Evolutionary conservation across 2,888 invertebrate species (phyloP).

Genomic region (Trilocha varians): DNA sequence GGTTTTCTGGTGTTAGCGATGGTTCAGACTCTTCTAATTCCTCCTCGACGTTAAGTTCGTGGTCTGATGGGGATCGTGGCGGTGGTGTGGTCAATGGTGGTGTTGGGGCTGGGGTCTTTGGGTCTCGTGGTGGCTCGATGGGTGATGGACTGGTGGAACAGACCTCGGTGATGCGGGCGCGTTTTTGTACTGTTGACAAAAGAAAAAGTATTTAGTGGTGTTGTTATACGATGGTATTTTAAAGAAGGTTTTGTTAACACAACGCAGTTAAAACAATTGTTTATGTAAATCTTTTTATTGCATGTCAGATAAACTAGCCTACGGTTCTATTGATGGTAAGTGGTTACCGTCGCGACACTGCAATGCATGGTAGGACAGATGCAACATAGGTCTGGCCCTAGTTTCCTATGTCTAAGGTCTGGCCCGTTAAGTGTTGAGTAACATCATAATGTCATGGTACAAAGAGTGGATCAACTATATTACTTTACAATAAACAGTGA

Average conservation of each 20-base stretch:
- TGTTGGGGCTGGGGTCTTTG: constrained; percentile 46
- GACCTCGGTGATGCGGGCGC: constrained; percentile 63
- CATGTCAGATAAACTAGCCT: too few relatives aligned
- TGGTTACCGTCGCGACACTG: too few relatives aligned
- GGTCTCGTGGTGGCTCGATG: constrained; percentile 38
- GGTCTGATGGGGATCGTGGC: constrained; percentile 63
- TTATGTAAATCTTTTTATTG: too few relatives aligned
- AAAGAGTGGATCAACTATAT: too few relatives aligned
- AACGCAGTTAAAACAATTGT: too few relatives aligned
- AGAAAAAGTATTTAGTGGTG: constrained; percentile 11
- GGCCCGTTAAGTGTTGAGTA: too few relatives aligned
- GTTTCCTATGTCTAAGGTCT: too few relatives aligned
- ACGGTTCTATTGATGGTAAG: too few relatives aligned
- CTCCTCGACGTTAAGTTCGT: constrained; percentile 72
- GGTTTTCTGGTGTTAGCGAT: constrained; percentile 83
- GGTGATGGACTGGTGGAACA: constrained; percentile 62
- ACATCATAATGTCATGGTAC: too few relatives aligned
- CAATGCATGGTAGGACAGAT: too few relatives aligned
- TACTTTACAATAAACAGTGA: neutral
- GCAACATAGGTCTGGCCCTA: too few relatives aligned
- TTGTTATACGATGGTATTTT: constrained; percentile 2
- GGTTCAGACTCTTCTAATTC: constrained; percentile 69
- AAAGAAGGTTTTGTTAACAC: too few relatives aligned
- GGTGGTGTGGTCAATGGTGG: constrained; percentile 51
- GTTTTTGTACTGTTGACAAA: constrained; percentile 63